Conservation (phyloP, 2,113 vertebrate species). For the Chloropsis cyanopogon region DNA sequence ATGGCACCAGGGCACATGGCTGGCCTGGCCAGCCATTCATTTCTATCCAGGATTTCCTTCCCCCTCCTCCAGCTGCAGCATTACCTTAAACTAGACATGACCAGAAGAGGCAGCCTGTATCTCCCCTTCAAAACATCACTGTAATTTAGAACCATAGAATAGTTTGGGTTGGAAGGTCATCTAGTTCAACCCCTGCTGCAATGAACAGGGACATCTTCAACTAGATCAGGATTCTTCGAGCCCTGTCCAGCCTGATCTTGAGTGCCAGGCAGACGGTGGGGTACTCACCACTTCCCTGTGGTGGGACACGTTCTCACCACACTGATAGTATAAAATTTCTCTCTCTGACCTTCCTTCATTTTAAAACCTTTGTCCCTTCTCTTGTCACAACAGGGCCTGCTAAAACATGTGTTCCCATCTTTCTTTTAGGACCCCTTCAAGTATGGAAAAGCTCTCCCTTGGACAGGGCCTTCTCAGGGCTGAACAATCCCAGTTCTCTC, state of each 20-base stretch:
- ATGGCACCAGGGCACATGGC: not conserved
- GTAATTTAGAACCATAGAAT: not conserved
- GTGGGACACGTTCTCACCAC: not conserved
- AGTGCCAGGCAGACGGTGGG: not conserved
- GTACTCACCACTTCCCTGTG: not conserved
- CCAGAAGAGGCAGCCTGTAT: not conserved
- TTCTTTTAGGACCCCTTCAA: not conserved
- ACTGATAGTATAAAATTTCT: not conserved
- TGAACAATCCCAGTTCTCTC: not conserved
- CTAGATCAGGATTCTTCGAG: not conserved
- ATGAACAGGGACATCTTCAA: not conserved
- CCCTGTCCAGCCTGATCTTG: not conserved
- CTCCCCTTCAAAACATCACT: not conserved
- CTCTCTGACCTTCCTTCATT: not conserved
- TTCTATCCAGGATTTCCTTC: not conserved
- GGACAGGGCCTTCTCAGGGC: not conserved
- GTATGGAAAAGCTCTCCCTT: not conserved
- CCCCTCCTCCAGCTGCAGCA: not conserved
- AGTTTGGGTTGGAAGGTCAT: not conserved
- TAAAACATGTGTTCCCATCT: not conserved
- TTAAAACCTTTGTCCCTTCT: not conserved
- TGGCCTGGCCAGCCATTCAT: accelerated
- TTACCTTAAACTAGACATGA: not conserved
- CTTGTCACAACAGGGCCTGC: not conserved
- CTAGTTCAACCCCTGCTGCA: not conserved